Evolutionary conservation across 30 jellyfish, hydroid and myxozoan species (phyloP).

Genomic region (Aurelia sp.): DNA sequence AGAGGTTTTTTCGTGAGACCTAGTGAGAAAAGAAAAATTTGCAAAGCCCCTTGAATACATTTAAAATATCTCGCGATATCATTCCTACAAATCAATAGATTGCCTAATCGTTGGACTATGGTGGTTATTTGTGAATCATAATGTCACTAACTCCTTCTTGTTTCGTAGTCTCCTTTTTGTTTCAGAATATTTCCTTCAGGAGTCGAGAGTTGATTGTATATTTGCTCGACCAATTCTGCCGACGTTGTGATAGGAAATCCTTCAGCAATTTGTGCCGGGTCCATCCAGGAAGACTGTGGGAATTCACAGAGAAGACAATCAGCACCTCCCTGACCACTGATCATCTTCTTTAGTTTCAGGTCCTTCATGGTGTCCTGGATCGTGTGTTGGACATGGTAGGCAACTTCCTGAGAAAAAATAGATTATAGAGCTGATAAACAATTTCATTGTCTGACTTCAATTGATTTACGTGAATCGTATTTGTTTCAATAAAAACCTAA

Average conservation of each 20-base stretch:
- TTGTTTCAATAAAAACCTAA: too few relatives aligned
- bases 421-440: background rate
- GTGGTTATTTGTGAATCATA: too few relatives aligned
- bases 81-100: too few relatives aligned
- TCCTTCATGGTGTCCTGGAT: slow-evolving; percentile 17
- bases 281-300: background rate
- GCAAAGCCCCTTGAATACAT: too few relatives aligned
- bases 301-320: slow-evolving; percentile 4
- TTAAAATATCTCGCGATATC: too few relatives aligned
- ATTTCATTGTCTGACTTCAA: too few relatives aligned
- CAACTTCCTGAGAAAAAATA: background rate
- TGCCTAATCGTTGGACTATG: too few relatives aligned
- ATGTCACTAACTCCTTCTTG: background rate
- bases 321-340: slow-evolving; percentile 11
- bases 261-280: background rate
- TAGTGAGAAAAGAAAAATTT: too few relatives aligned
- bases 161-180: background rate
- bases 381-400: background rate
- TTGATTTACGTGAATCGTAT: too few relatives aligned
- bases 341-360: slow-evolving; percentile 3
- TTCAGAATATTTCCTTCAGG: background rate
- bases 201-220: background rate
- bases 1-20: background rate
- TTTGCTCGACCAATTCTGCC: background rate
- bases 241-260: background rate